These are phyloP conservation scores for Varanus salvator DNA, from an alignment of 2,113 vertebrate species.

Conservation along the genomic window DNA sequence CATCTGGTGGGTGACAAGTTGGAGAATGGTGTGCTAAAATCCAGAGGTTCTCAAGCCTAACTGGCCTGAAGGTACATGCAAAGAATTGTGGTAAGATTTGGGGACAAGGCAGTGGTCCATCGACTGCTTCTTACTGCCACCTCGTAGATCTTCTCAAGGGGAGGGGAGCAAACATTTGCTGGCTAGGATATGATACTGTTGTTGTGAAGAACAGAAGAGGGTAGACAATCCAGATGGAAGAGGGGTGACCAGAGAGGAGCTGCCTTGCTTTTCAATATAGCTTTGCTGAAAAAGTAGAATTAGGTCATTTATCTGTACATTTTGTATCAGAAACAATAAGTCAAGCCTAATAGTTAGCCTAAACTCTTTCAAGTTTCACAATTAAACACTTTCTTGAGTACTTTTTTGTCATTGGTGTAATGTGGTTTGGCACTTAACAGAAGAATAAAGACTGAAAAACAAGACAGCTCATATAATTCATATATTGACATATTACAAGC, in stretches of 20 bases:
- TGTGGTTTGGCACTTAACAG: neutral
- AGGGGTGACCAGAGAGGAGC: neutral
- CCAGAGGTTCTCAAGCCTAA: no score
- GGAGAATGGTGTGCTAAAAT: no score
- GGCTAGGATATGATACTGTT: neutral
- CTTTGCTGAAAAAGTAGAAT: neutral
- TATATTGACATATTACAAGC: neutral
- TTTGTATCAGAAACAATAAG: neutral
- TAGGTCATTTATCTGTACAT: neutral
- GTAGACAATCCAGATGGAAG: neutral
- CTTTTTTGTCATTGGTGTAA: neutral
- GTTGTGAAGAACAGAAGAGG: neutral
- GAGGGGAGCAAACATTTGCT: neutral
- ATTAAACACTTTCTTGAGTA: neutral
- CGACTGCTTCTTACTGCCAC: neutral
- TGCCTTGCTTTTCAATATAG: neutral
- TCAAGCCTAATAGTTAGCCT: neutral
- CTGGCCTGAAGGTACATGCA: neutral
- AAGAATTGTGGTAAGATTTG: neutral
- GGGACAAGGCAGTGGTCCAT: neutral
- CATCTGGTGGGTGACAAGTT: no score
- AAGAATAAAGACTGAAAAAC: neutral
- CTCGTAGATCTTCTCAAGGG: neutral
- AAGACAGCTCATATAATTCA: neutral
- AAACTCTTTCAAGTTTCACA: neutral